Conservation (phyloP, 35 echinoderm and acorn worm species). For the Anneissia japonica region DNA sequence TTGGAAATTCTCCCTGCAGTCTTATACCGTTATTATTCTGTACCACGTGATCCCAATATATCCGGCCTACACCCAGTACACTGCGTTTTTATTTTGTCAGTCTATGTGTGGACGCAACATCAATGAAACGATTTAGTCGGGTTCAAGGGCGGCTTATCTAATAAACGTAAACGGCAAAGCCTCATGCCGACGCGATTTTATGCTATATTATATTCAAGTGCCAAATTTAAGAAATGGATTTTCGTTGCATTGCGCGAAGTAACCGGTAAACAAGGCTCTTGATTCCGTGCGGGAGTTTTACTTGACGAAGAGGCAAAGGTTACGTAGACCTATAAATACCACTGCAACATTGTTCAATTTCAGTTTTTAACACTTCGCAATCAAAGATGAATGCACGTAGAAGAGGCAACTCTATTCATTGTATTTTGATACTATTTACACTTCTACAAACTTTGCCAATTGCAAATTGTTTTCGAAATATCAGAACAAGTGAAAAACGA, state of each 20-base stretch:
- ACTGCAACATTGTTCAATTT: background rate
- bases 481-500: background rate
- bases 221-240: background rate
- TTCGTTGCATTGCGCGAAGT: background rate
- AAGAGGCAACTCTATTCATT: background rate
- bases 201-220: background rate
- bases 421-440: background rate
- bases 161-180: background rate
- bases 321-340: background rate
- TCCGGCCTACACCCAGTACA: no score
- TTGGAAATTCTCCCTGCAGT: no score
- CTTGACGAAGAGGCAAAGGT: background rate
- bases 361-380: background rate
- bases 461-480: background rate
- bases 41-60: no score
- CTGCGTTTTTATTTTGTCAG: no score
- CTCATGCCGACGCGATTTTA: background rate
- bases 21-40: no score
- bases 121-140: background rate
- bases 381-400: background rate
- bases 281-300: background rate
- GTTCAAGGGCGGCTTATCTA: background rate
- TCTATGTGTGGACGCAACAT: background rate
- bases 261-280: background rate
- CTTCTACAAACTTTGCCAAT: background rate